Evolutionary conservation across 2,797 vertebrate genomes (phyloP).

Genomic region (Eupleurogrammus muticus): DNA sequence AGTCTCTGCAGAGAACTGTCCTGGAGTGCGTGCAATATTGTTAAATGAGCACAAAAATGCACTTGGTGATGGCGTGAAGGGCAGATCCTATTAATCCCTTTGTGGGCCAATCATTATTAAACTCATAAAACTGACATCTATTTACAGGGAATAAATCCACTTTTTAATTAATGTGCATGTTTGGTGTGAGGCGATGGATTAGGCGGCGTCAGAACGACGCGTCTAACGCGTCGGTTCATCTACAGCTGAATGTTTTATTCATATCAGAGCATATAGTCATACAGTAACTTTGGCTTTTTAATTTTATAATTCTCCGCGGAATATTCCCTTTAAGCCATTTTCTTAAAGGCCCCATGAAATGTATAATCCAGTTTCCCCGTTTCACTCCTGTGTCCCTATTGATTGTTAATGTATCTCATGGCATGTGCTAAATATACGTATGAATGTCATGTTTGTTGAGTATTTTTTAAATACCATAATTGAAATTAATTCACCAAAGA

Average conservation of each 20-base stretch:
- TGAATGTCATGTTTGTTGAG: too few relatives aligned
- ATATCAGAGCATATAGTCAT: neutral
- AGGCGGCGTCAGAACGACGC: too few relatives aligned
- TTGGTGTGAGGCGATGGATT: conserved; percentile 2
- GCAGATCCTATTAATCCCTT: conserved; percentile 20
- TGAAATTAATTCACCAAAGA: too few relatives aligned
- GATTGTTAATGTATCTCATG: too few relatives aligned
- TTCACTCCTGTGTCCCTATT: too few relatives aligned
- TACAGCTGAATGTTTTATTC: neutral
- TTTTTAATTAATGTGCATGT: conserved; percentile 13
- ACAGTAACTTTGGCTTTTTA: neutral
- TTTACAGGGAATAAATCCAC: conserved; percentile 30
- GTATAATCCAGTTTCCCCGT: too few relatives aligned
- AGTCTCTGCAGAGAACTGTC: conserved; percentile 1
- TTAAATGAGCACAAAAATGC: conserved; percentile 56
- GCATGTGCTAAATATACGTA: too few relatives aligned
- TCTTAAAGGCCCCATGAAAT: neutral
- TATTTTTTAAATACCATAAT: too few relatives aligned
- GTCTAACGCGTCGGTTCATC: neutral
- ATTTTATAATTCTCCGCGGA: conserved; percentile 1
- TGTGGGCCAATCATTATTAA: conserved; percentile 25
- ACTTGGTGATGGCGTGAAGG: conserved; percentile 23
- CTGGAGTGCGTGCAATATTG: conserved; percentile 19
- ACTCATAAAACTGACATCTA: conserved; percentile 31
- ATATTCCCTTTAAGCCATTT: neutral